Percentiles rank a stretch among this genome's conserved stretches.
Conservation (phyloP, 35 echinoderm and acorn worm genomes). For the Hemicentrotus pulcherrimus region DNA sequence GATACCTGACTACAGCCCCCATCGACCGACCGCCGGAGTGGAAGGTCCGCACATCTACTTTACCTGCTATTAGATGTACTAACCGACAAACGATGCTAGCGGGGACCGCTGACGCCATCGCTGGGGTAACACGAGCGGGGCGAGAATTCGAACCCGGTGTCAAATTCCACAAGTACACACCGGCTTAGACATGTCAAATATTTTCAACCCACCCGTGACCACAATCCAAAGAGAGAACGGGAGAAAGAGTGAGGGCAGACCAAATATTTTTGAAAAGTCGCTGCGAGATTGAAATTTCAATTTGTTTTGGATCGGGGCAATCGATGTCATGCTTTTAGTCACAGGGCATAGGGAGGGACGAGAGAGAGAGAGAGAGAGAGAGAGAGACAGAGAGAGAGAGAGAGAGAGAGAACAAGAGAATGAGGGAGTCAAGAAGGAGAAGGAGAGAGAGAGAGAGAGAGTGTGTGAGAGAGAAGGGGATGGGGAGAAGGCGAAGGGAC, state of each 20-base stretch:
- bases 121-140: neutral
- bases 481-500: neutral
- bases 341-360: too few relatives aligned
- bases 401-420: too few relatives aligned
- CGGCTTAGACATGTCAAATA: conserved; percentile 51
- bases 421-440: neutral
- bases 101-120: conserved; percentile 17
- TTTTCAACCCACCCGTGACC: conserved; percentile 27
- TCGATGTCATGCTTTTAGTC: neutral
- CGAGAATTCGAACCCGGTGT: conserved; percentile 36
- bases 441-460: neutral
- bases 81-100: neutral
- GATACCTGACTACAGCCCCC: neutral
- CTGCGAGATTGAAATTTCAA: neutral
- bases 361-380: neutral
- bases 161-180: conserved; percentile 46
- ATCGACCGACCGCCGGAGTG: neutral
- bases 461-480: neutral
- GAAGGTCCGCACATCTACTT: neutral
- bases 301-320: neutral
- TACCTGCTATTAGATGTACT: neutral
- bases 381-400: neutral
- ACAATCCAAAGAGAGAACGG: neutral
- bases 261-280: neutral
- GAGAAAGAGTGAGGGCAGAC: neutral